These are phyloP conservation scores for Prolemur simus DNA, from an alignment of 2,113 vertebrate genomes.

Conservation along the genomic window DNA sequence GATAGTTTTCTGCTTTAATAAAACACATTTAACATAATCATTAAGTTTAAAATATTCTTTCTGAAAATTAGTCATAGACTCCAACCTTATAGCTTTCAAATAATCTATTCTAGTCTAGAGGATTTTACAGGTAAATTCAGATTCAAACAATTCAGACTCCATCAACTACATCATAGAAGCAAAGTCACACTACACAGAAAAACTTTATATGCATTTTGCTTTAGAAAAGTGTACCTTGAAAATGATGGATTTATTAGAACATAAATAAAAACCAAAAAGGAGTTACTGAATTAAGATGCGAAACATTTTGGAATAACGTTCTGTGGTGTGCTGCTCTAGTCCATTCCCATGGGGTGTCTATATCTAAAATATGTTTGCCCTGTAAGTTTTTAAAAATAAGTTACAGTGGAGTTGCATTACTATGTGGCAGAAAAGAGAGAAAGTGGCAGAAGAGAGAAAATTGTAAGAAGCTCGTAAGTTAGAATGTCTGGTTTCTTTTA, in stretches of 20 bases:
- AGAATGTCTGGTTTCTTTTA: neutral
- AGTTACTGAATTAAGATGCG: constrained; percentile 12
- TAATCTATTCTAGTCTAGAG: neutral
- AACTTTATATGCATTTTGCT: neutral
- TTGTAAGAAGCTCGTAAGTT: neutral
- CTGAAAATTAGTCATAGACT: constrained; percentile 55
- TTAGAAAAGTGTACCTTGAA: constrained; percentile 26
- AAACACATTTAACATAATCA: constrained; percentile 82
- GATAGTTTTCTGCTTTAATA: constrained; percentile 76
- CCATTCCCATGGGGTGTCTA: neutral
- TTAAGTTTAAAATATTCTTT: constrained; percentile 76
- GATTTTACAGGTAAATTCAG: constrained; percentile 34
- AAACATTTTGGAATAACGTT: constrained; percentile 20
- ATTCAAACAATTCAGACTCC: neutral
- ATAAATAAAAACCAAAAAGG: neutral
- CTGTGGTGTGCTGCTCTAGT: neutral
- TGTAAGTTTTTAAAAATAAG: neutral
- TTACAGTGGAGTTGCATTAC: neutral
- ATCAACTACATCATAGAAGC: neutral
- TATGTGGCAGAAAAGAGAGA: neutral
- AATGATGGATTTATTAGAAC: neutral
- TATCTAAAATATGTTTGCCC: neutral
- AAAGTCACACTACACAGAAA: neutral
- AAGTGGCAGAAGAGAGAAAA: neutral
- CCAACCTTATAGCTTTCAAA: neutral